These are phyloP conservation scores for Glareola pratincola DNA, from an alignment of 2,113 vertebrate species.

Conservation along the genomic window DNA sequence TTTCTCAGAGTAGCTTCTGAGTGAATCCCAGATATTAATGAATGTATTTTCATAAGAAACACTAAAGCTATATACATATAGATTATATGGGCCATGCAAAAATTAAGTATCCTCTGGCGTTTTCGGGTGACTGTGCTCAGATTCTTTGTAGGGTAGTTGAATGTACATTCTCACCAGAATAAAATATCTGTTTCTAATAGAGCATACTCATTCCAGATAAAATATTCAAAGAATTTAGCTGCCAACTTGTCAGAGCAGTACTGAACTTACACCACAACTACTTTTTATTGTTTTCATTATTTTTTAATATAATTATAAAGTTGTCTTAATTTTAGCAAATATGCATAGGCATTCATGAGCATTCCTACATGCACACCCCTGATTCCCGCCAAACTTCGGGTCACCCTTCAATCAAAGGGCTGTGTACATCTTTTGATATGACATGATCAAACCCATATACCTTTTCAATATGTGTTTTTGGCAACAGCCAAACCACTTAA, in stretches of 20 bases:
- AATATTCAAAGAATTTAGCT: not conserved
- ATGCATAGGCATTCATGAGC: not conserved
- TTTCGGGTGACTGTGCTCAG: not conserved
- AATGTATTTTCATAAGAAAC: not conserved
- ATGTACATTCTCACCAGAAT: not conserved
- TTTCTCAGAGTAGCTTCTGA: not conserved
- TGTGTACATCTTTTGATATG: accelerated
- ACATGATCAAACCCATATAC: not conserved
- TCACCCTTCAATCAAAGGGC: not conserved
- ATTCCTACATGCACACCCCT: not conserved
- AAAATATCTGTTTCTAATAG: not conserved
- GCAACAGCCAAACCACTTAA: not conserved
- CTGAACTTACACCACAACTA: not conserved
- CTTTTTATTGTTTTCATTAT: not conserved
- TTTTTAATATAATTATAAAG: not conserved
- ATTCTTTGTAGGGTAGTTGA: not conserved
- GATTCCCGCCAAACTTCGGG: not conserved
- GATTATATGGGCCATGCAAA: not conserved
- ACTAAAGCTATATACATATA: not conserved
- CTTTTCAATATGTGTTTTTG: not conserved
- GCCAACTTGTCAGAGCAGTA: not conserved
- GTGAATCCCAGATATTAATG: not conserved
- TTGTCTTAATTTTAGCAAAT: not conserved
- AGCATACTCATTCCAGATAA: not conserved
- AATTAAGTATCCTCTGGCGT: not conserved